phyloP scores from a whole-genome alignment of 2,888 invertebrate genomes.

The Drosophila mettleri region DNA sequence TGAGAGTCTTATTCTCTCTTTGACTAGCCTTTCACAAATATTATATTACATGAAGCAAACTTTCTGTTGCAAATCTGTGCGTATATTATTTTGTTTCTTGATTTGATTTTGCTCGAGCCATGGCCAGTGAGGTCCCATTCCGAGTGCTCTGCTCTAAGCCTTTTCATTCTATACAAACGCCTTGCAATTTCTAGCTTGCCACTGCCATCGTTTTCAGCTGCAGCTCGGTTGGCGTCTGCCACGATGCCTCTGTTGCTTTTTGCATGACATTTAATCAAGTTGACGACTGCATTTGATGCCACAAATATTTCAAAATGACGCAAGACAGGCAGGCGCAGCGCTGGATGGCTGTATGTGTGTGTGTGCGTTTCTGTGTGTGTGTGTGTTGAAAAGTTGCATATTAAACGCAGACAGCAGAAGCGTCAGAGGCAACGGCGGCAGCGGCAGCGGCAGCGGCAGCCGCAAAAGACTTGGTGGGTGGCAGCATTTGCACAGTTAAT shows the following conservation, averaged over 20 bases:
- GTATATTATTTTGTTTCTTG: conserved; percentile 16
- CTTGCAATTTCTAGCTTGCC: conserved; percentile 63
- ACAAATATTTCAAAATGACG: conserved; percentile 81
- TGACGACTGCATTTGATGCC: conserved; percentile 81
- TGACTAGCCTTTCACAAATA: conserved; percentile 13
- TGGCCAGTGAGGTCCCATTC: conserved; percentile 25
- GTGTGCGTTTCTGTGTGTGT: conserved; percentile 45
- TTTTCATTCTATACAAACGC: conserved; percentile 60
- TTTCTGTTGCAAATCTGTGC: conserved; percentile 56
- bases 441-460: conserved; percentile 41
- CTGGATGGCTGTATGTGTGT: conserved; percentile 23
- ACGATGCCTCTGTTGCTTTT: conserved; percentile 72
- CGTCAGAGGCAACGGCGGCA: conserved; percentile 49
- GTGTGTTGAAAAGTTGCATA: conserved; percentile 73
- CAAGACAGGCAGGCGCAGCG: conserved; percentile 61
- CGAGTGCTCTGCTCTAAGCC: conserved; percentile 36
- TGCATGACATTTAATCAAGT: conserved; percentile 81
- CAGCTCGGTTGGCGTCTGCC: conserved; percentile 13
- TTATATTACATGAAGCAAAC: conserved; percentile 45
- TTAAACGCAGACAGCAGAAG: conserved; percentile 73
- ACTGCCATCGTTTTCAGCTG: conserved; percentile 18
- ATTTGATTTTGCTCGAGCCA: conserved; percentile 7
- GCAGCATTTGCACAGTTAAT: conserved; percentile 76
- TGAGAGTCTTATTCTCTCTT: conserved; percentile 5
- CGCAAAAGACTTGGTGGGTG: conserved; percentile 20